Percentiles rank a stretch among this genome's conserved stretches.
These are phyloP conservation scores for Ophion ventricosus DNA, from an alignment of 2,888 invertebrate species.

Conservation along the genomic window DNA sequence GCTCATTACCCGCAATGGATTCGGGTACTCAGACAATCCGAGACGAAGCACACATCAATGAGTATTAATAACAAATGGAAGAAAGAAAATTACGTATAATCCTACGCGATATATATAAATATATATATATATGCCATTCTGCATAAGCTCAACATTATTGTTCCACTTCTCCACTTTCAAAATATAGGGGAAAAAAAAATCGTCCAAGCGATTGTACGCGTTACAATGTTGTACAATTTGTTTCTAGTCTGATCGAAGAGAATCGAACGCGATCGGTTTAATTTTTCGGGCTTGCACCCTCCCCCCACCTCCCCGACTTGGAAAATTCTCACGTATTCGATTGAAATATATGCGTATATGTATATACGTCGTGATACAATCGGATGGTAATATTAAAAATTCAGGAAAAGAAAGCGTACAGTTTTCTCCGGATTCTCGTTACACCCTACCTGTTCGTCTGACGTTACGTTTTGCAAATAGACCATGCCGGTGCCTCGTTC, in stretches of 20 bases:
- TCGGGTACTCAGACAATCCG: constrained; percentile 75
- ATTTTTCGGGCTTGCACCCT: not conserved
- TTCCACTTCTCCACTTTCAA: not conserved
- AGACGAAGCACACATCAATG: constrained; percentile 73
- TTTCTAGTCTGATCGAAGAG: not conserved
- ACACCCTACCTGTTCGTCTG: constrained; percentile 84
- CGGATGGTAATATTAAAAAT: constrained; percentile 32
- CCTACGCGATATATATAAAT: constrained; percentile 22
- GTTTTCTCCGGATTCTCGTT: constrained; percentile 22
- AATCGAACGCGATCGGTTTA: not conserved
- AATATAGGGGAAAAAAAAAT: not conserved
- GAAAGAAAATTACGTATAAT: not conserved
- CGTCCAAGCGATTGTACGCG: not conserved
- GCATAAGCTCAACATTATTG: constrained; percentile 16
- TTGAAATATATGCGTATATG: not conserved
- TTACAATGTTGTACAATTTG: not conserved
- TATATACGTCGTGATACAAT: not conserved
- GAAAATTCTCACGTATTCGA: not conserved
- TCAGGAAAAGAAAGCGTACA: constrained; percentile 52
- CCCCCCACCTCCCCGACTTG: not conserved
- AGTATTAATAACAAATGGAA: constrained; percentile 67
- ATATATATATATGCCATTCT: constrained; percentile 39
- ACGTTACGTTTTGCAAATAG: constrained; percentile 84
- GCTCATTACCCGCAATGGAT: constrained; percentile 74
- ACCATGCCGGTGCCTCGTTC: constrained; percentile 85